Evolutionary conservation across 2,888 invertebrate genomes (phyloP), one percentile per base, ranked within the genome.

Genomic region (Deilephila porcellus): DNA sequence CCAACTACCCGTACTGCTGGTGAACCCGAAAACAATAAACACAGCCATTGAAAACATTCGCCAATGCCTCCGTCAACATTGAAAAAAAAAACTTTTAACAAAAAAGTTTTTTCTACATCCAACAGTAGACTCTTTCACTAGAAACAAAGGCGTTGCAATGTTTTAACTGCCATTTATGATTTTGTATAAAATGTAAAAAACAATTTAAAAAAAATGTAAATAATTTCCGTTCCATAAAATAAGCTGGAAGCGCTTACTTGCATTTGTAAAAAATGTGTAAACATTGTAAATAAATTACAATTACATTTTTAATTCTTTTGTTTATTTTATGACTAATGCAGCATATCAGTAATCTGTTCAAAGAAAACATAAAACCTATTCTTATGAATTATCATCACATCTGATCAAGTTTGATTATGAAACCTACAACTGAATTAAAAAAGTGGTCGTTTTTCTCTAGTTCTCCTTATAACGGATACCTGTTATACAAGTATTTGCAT

Each of bases 1-100:
- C 95, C 77, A 95, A 95, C 93, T 96, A 96, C 90, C 96, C 96
- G 1, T 95, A 94, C 92, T 96, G 95, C 84, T 91, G 80, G 79
- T 88, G 83, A 87, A 83, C 71, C 77, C 59, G 32, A 19, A 11
- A 63, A 74, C 52, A 8, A 60, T 34, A 29, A 45, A 20, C 32
- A 4, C 29, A 8, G 19, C 7, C 52, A 67, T 4, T 25, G 45
- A 67, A 52, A 67, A 45, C 67, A 67, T 37, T 67, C 25, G 52
- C 14, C 53, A 34, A 34, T 53, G 62, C 53, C 63, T 60, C 32
- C 45, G 32, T 62, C 45, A 19, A 45, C 29, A 25, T 29, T 34
- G 11, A 63, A n/a, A 52, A 71, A 67, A 45, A 64, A 63, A 34
- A 63, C 1, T 17, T 32, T 32, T 19, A 34, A 20, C 45, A 45